phyloP scores from a whole-genome alignment of 2,888 invertebrate species.

The Drosophila neoperkinsi region DNA sequence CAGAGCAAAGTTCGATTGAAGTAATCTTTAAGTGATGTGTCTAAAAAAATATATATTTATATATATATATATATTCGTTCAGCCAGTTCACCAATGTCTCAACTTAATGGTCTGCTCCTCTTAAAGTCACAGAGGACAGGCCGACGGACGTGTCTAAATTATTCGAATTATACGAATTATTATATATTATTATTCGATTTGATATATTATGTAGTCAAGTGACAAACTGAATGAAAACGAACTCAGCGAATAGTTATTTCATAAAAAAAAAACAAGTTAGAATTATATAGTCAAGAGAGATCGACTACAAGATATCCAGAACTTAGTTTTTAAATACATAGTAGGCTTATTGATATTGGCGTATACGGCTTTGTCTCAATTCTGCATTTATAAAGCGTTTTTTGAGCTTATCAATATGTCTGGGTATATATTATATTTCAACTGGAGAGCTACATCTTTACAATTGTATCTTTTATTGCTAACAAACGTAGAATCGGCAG shows the following conservation, averaged over 20 bases:
- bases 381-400: neutral
- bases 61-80: neutral
- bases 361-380: neutral
- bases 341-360: neutral
- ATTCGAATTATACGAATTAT: too few species aligned
- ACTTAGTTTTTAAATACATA: neutral
- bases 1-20: neutral
- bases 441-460: neutral
- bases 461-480: neutral
- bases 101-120: neutral
- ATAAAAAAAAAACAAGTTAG: neutral
- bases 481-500: neutral
- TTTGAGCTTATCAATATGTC: neutral
- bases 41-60: neutral
- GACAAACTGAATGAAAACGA: neutral
- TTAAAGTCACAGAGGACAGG: neutral
- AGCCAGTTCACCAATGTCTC: neutral
- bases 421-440: neutral
- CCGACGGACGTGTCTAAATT: neutral
- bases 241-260: neutral
- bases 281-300: neutral
- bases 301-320: neutral
- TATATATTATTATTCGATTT: neutral
- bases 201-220: neutral
- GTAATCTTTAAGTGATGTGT: neutral